These are phyloP conservation scores for Acronicta leporina DNA, from an alignment of 2,888 invertebrate species.

Conservation along the genomic window DNA sequence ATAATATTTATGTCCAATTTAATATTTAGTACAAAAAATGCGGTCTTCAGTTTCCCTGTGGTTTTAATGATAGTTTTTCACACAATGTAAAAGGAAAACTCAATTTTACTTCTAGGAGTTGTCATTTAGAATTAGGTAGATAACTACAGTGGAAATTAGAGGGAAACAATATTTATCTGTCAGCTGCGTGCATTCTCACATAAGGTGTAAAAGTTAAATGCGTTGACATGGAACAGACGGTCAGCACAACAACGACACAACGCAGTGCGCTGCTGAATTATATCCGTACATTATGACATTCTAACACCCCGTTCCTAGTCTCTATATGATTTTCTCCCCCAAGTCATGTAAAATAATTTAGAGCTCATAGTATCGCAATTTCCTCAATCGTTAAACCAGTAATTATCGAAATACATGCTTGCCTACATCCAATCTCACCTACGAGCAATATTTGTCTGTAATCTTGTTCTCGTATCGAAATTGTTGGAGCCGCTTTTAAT, in stretches of 20 bases:
- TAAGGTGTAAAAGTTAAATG: constrained; percentile 41
- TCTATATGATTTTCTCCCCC: constrained; percentile 24
- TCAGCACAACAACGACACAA: constrained; percentile 7
- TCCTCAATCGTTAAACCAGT: constrained; percentile 9
- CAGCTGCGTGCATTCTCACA: constrained; percentile 50
- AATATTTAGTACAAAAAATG: too few relatives aligned
- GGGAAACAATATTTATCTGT: constrained; percentile 39
- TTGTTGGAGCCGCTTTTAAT: too few relatives aligned
- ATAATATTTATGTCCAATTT: too few relatives aligned
- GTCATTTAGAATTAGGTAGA: constrained; percentile 7
- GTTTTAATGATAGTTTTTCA: too few relatives aligned
- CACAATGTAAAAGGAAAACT: too few relatives aligned
- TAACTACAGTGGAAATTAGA: constrained; percentile 37
- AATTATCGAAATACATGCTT: neutral
- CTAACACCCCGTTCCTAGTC: constrained; percentile 22
- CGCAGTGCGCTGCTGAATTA: constrained; percentile 10
- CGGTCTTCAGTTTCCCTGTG: too few relatives aligned
- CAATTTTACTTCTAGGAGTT: too few relatives aligned
- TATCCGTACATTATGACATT: constrained; percentile 35
- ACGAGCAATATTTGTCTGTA: too few relatives aligned
- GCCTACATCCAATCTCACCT: too few relatives aligned
- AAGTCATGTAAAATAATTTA: constrained; percentile 38
- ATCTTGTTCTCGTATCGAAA: too few relatives aligned
- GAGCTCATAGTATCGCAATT: constrained; percentile 15
- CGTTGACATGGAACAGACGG: constrained; percentile 9